phyloP scores from a whole-genome alignment of 2,888 invertebrate species.

The Alloplasta piceator region DNA sequence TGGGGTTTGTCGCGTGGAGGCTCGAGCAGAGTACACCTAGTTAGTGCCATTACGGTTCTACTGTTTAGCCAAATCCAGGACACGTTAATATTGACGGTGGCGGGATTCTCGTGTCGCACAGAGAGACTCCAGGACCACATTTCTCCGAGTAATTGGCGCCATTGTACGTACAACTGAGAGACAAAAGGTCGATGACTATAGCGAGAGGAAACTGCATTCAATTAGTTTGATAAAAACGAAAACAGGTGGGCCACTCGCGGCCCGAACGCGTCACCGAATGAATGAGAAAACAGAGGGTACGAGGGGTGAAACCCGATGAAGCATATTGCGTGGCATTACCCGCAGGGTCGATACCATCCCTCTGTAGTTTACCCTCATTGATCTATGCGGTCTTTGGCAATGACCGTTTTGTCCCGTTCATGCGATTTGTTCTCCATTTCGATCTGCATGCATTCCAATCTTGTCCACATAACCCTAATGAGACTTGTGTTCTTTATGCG shows the following conservation, averaged over 20 bases:
- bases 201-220: slow-evolving; percentile 73
- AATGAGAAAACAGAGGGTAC: slow-evolving; percentile 67
- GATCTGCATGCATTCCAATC: slow-evolving; percentile 12
- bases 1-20: slow-evolving; percentile 30
- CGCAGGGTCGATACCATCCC: slow-evolving; percentile 4
- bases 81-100: slow-evolving; percentile 76
- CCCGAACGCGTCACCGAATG: slow-evolving; percentile 73
- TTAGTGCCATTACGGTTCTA: slow-evolving; percentile 76
- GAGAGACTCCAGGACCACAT: slow-evolving; percentile 68
- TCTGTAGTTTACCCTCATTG: slow-evolving; percentile 23
- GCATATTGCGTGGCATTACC: slow-evolving; percentile 14
- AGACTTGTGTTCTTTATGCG: too few relatives aligned
- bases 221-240: slow-evolving; percentile 77
- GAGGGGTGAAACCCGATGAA: slow-evolving; percentile 39
- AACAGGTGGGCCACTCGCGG: slow-evolving; percentile 74
- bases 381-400: slow-evolving; percentile 6
- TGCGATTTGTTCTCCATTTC: slow-evolving; percentile 18
- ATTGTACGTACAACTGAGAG: slow-evolving; percentile 70
- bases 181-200: background rate
- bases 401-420: slow-evolving; percentile 6
- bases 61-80: slow-evolving; percentile 77
- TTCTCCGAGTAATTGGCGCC: slow-evolving; percentile 75
- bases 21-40: slow-evolving; percentile 74
- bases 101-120: slow-evolving; percentile 25
- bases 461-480: background rate